Percentiles rank a stretch among this genome's conserved stretches.
Conservation (phyloP, 2,888 invertebrate genomes). For the Diarsia brunnea region DNA sequence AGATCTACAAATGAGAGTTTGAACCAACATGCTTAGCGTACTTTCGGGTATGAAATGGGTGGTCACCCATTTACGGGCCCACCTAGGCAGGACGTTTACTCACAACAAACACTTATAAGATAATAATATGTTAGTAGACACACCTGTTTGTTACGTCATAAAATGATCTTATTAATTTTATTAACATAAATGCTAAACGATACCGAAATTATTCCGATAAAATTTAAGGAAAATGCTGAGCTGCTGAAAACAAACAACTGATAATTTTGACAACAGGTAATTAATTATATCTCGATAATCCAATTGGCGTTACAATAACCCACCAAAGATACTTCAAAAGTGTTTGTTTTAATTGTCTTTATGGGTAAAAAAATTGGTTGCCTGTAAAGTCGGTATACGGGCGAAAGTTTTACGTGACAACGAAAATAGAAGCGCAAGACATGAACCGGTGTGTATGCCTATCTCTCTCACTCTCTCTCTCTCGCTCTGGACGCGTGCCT, state of each 20-base stretch:
- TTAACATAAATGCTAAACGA: not conserved
- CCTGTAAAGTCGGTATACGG: no score
- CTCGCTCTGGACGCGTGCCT: no score
- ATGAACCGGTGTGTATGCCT: no score
- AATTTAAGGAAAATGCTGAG: not conserved
- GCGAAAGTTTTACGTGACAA: no score
- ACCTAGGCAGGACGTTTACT: not conserved
- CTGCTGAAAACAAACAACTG: slow-evolving; percentile 13
- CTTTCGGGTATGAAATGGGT: no score
- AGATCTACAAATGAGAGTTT: no score
- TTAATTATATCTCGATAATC: slow-evolving; percentile 9
- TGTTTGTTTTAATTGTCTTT: not conserved
- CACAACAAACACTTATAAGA: no score
- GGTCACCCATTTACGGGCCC: no score
- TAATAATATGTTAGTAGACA: not conserved
- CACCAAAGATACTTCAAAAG: not conserved
- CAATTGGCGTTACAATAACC: no score
- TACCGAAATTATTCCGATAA: slow-evolving; percentile 1
- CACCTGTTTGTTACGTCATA: not conserved
- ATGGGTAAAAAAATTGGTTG: not conserved
- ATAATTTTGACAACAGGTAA: not conserved
- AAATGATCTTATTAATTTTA: not conserved
- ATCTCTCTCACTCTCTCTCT: no score
- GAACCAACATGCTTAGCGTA: no score
- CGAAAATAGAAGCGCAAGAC: no score